Percentiles rank a stretch among this genome's conserved stretches.
Evolutionary conservation across 2,888 invertebrate genomes (phyloP).

Genomic region (Folsomia manolachei): DNA sequence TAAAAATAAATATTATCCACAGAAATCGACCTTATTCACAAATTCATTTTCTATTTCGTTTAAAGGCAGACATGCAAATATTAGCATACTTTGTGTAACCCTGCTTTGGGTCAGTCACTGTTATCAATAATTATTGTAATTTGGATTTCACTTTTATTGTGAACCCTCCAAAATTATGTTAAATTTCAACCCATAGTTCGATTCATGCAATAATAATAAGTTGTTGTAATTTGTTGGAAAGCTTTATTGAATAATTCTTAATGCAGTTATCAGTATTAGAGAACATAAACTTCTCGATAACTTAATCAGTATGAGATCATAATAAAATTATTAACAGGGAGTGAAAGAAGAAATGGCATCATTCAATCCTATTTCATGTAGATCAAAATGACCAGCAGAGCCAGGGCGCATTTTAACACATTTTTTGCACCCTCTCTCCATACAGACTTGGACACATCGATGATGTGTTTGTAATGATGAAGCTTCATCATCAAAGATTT

Average conservation of each 20-base stretch:
- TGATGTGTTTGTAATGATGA: constrained; percentile 42
- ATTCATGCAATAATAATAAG: too few relatives aligned
- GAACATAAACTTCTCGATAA: not conserved
- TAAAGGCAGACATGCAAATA: too few relatives aligned
- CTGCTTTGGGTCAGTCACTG: too few relatives aligned
- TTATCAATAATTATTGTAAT: too few relatives aligned
- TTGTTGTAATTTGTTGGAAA: too few relatives aligned
- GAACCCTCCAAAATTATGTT: too few relatives aligned
- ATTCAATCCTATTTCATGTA: constrained; percentile 41
- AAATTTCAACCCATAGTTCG: too few relatives aligned
- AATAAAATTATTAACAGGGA: constrained; percentile 39
- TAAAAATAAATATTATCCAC: too few relatives aligned
- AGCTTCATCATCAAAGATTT: constrained; percentile 40
- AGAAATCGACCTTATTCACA: too few relatives aligned
- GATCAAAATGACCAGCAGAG: constrained; percentile 38
- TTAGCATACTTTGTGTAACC: too few relatives aligned
- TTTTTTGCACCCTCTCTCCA: constrained; percentile 35
- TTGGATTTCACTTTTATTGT: not conserved
- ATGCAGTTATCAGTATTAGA: not conserved
- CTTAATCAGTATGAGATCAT: too few relatives aligned
- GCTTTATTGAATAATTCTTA: not conserved
- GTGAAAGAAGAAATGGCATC: constrained; percentile 44
- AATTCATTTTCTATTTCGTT: too few relatives aligned
- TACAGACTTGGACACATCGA: constrained; percentile 40
- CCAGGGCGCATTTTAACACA: constrained; percentile 42